Percentiles rank a stretch among this genome's conserved stretches.
phyloP scores from a whole-genome alignment of 2,113 vertebrate genomes.

The Ciconia maguari region DNA sequence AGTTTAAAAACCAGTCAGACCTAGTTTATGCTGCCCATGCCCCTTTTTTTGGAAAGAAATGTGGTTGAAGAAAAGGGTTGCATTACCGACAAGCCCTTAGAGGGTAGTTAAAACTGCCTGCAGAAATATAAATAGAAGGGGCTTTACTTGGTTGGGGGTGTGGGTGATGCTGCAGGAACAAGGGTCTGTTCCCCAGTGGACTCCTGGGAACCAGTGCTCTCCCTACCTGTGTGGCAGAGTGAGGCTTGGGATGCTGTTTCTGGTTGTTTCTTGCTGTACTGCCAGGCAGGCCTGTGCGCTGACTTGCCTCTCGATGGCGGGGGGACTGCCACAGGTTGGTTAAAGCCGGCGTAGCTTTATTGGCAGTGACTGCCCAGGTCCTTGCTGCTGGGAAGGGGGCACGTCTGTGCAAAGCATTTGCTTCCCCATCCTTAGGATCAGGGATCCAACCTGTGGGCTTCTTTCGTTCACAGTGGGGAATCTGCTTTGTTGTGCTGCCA shows the following conservation, averaged over 20 bases:
- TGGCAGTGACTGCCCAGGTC: background rate
- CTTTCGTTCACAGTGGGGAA: background rate
- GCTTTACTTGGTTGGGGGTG: background rate
- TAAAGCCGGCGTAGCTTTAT: background rate
- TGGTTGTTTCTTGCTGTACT: background rate
- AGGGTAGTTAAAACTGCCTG: background rate
- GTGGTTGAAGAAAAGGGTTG: background rate
- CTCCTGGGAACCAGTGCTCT: background rate
- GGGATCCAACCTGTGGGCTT: background rate
- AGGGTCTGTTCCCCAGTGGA: background rate
- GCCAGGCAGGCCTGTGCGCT: background rate
- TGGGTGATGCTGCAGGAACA: background rate
- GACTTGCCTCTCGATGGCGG: background rate
- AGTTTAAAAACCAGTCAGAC: background rate
- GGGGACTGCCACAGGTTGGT: background rate
- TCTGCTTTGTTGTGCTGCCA: background rate
- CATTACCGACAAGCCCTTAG: background rate
- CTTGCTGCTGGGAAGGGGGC: background rate
- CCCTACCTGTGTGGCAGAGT: rapidly evolving
- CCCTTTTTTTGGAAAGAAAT: background rate
- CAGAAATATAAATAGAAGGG: background rate
- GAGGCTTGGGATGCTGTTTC: background rate
- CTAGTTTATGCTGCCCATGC: background rate
- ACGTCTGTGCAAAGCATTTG: background rate
- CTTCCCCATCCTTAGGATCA: background rate